phyloP scores from a whole-genome alignment of 2,888 invertebrate genomes.

The Protophormia terraenovae region DNA sequence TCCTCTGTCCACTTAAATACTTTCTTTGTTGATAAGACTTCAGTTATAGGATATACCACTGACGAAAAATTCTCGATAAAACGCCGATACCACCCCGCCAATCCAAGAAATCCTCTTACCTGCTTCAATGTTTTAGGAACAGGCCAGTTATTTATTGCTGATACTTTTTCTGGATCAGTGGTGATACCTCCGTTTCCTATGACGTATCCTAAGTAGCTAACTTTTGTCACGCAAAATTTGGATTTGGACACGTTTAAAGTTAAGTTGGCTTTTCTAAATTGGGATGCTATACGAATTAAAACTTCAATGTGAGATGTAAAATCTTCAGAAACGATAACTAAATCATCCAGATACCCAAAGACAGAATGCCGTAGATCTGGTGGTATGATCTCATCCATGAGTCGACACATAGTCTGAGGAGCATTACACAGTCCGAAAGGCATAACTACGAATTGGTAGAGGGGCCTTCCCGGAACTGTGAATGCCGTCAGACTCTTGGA shows the following conservation, averaged over 20 bases:
- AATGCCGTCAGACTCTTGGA: slow-evolving; percentile 60
- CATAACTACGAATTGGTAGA: slow-evolving; percentile 63
- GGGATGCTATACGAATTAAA: slow-evolving; percentile 34
- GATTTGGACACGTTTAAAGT: slow-evolving; percentile 55
- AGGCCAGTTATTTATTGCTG: slow-evolving; percentile 20
- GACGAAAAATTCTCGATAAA: slow-evolving; percentile 66
- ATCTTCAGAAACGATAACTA: no score
- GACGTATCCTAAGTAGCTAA: slow-evolving; percentile 57
- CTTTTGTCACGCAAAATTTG: slow-evolving; percentile 47
- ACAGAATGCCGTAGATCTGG: no score
- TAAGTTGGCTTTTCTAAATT: slow-evolving; percentile 44
- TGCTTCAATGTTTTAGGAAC: slow-evolving; percentile 60
- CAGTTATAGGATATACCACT: slow-evolving; percentile 19
- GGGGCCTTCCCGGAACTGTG: slow-evolving; percentile 58
- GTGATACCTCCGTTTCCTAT: slow-evolving; percentile 49
- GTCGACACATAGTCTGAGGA: slow-evolving; percentile 53
- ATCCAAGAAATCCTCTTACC: slow-evolving; percentile 64
- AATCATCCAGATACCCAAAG: no score
- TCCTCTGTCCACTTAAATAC: slow-evolving; percentile 44
- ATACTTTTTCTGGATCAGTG: slow-evolving; percentile 38
- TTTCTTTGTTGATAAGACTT: slow-evolving; percentile 33
- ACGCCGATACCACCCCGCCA: slow-evolving; percentile 68
- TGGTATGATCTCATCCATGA: no score
- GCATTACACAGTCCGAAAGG: slow-evolving; percentile 65
- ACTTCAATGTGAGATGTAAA: slow-evolving; percentile 30